Evolutionary conservation across 1,140 invertebrate species (phyloP), one percentile per base, ranked within the genome.

Genomic region (Branchinecta lindahli): DNA sequence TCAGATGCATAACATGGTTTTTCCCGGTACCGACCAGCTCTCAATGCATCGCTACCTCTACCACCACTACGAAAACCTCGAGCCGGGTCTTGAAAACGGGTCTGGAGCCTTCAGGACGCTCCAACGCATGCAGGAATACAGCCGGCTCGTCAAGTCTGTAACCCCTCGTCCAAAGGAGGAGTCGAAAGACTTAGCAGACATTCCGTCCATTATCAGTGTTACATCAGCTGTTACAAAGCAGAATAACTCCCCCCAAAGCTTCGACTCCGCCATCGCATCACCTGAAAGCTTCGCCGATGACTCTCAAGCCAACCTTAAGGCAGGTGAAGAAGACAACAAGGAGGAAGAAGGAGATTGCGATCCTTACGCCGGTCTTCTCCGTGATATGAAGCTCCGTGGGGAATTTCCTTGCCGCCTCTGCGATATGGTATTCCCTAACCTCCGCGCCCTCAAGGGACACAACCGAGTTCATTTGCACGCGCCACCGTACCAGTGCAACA

Each of bases 401-500:
- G 89, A 92, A 76, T 94, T 94, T 75, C 90, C 91, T 0, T 96
- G 92, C 77, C 83, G 91, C 71, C 81, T 94, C 8, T 96, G 92
- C 78, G 83, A 84, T 0, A 85, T 86, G 0, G 85, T 91, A 4
- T 94, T 93, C 74, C 89, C 90, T 0, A 95, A 94, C 77, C 79
- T 94, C n/a, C 83, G 91, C 9, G 90, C 91, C 0, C 80, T 94
- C 0, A 94, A 94, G 77, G 91, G 71, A 33, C 71, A 72, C 66
- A 72, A 72, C 68, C 73, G 80, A 18, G 78, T 76, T 83, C 88
- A 73, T 86, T 88, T 67, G 73, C 75, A 69, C 68, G 75, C 74
- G 47, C 75, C 78, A 9, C 82, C 81, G 46, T 96, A 93, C 77
- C 85, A 89, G 8, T 98, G 94, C 79, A 92, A 92, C 75, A 89